Evolutionary conservation across 2,113 vertebrate genomes (phyloP).

Genomic region (Strigops habroptila): DNA sequence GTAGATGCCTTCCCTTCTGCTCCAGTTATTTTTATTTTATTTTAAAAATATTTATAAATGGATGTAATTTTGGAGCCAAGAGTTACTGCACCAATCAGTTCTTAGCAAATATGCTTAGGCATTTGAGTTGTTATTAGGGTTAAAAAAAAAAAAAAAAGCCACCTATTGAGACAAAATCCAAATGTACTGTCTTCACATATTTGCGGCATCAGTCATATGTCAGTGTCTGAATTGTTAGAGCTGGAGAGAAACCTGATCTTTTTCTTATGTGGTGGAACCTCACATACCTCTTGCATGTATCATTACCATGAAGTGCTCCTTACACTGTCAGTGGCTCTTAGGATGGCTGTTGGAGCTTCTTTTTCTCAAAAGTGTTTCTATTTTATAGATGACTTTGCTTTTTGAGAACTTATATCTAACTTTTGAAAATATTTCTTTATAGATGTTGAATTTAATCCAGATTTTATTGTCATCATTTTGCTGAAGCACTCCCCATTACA

Average conservation of each 20-base stretch:
- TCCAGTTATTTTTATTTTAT: background rate
- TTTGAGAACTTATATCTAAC: background rate
- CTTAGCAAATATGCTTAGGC: background rate
- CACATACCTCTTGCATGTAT: background rate
- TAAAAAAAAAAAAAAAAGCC: background rate
- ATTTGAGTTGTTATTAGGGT: background rate
- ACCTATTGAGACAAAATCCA: background rate
- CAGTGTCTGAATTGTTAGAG: background rate
- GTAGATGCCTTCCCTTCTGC: background rate
- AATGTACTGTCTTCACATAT: background rate
- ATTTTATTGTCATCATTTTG: background rate
- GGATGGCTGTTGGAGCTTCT: background rate
- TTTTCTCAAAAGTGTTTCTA: background rate
- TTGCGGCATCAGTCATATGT: background rate
- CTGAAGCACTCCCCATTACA: background rate
- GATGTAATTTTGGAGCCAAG: background rate
- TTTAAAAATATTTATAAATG: background rate
- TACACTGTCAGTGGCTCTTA: background rate
- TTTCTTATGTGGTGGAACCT: background rate
- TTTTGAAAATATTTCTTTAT: background rate
- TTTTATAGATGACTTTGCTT: background rate
- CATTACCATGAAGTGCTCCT: background rate
- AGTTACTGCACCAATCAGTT: background rate
- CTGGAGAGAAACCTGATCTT: background rate
- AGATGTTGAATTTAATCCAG: background rate